Conservation (phyloP, 1,140 invertebrate genomes). For the Drosophila jambulina region DNA sequence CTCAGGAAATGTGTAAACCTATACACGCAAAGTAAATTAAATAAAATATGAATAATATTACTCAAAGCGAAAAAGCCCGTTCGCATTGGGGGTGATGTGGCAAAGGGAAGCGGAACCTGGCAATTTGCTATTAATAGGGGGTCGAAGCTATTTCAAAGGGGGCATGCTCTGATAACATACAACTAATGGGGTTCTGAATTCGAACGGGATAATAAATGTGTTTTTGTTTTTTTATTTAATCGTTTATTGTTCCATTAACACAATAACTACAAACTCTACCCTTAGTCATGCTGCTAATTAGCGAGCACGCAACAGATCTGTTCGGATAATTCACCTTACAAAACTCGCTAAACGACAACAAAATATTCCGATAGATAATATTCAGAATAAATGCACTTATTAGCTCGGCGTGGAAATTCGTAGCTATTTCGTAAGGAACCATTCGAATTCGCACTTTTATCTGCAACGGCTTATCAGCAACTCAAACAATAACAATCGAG, state of each 20-base stretch:
- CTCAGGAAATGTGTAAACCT: slow-evolving; percentile 34
- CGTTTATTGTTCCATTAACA: not conserved
- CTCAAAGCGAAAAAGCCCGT: not conserved
- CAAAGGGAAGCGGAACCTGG: slow-evolving; percentile 10
- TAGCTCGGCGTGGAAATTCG: not conserved
- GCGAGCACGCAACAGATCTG: slow-evolving; percentile 32
- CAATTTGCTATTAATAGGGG: slow-evolving; percentile 13
- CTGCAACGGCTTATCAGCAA: slow-evolving; percentile 22
- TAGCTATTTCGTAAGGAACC: slow-evolving; percentile 9
- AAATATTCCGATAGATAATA: slow-evolving; percentile 1
- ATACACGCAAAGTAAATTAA: slow-evolving; percentile 32
- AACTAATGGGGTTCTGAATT: not conserved
- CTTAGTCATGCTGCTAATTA: slow-evolving; percentile 22
- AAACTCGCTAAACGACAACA: slow-evolving; percentile 11
- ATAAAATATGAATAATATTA: slow-evolving; percentile 41
- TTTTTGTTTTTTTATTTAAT: not conserved
- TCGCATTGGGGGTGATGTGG: not conserved
- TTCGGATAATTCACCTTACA: not conserved
- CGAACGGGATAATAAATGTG: slow-evolving; percentile 4
- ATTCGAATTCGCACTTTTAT: slow-evolving; percentile 25
- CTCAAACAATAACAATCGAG: slow-evolving; percentile 66
- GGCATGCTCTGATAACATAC: not conserved
- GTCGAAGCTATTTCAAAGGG: not conserved
- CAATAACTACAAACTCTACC: not conserved
- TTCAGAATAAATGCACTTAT: not conserved